A percentile compares a stretch with the other conserved stretches of the same genome.
Conservation (phyloP, 2,113 vertebrate genomes). For the Felis catus region F.catus_Fca126_mat1.0 CM031421.1:49920001-49920500, state of each 20-base stretch:
- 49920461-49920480: background rate
- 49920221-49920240: too few species aligned
- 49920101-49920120: too few species aligned
- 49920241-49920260: too few species aligned
- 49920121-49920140: too few species aligned
- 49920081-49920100: too few species aligned
- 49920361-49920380: background rate
- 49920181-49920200: too few species aligned
- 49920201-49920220: too few species aligned
- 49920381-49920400: background rate
- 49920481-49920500: background rate
- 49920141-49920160: too few species aligned
- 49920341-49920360: background rate
- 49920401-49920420: slow-evolving; percentile 28
- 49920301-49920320: background rate
- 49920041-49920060: background rate
- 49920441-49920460: background rate
- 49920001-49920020: slow-evolving; percentile 25
- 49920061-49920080: too few species aligned
- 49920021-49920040: background rate
- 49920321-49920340: background rate
- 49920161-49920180: too few species aligned
- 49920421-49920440: background rate
- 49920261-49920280: too few species aligned
- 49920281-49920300: background rate